Evolutionary conservation across 30 jellyfish, hydroid and myxozoan genomes (phyloP).

Genomic region (Morbakka virulenta): DNA sequence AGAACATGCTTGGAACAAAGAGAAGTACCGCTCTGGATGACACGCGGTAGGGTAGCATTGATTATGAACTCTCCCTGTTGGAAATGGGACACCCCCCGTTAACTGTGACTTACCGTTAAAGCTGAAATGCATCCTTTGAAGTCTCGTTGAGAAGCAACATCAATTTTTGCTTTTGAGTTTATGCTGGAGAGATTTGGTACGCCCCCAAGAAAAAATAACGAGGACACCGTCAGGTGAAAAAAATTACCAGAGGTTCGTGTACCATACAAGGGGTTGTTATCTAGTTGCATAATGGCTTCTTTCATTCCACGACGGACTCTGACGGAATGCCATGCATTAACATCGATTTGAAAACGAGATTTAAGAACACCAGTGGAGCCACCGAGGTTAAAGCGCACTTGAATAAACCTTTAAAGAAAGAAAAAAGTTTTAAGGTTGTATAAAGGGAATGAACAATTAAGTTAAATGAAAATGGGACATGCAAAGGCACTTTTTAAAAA

Average conservation of each 20-base stretch:
- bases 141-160: conserved; percentile 63
- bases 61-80: too few species aligned
- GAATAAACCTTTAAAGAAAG: conserved; percentile 40
- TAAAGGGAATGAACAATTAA: background rate
- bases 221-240: conserved; percentile 50
- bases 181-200: conserved; percentile 54
- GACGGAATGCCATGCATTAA: conserved; percentile 58
- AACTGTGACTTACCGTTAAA: conserved; percentile 72
- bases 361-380: conserved; percentile 58
- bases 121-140: conserved; percentile 67
- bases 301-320: conserved; percentile 56
- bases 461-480: too few species aligned
- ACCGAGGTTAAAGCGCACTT: conserved; percentile 80
- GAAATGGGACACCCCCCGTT: too few species aligned
- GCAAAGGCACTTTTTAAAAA: too few species aligned
- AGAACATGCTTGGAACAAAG: too few species aligned
- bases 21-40: too few species aligned
- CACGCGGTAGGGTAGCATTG: too few species aligned
- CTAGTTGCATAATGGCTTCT: conserved; percentile 81
- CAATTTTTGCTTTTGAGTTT: conserved; percentile 57
- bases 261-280: conserved; percentile 50
- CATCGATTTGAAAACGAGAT: conserved; percentile 32
- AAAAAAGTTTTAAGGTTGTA: too few species aligned
- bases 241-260: conserved; percentile 62
- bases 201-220: conserved; percentile 78